A percentile compares a stretch with the other conserved stretches of the same genome.
phyloP scores from a whole-genome alignment of 2,113 vertebrate species.

The Callipepla californica region DNA sequence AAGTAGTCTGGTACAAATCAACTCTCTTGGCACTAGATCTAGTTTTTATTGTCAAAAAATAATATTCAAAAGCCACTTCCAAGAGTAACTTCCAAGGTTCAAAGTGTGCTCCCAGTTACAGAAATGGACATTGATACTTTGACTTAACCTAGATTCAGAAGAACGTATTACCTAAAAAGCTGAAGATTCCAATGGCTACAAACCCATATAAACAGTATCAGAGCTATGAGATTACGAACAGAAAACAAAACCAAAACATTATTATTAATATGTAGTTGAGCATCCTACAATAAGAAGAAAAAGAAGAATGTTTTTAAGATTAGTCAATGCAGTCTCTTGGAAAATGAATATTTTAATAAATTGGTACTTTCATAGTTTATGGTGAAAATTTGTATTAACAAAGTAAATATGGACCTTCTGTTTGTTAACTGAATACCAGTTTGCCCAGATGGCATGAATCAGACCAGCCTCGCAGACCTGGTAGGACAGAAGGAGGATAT shows the following conservation, averaged over 20 bases:
- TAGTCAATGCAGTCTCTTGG: not conserved
- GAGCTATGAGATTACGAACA: not conserved
- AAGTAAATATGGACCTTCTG: not conserved
- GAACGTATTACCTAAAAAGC: not conserved
- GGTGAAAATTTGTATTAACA: conserved; percentile 6
- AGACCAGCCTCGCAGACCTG: not conserved
- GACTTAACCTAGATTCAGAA: not conserved
- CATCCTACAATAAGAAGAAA: not conserved
- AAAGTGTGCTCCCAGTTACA: not conserved
- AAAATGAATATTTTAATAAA: not conserved
- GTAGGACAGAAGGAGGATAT: not conserved
- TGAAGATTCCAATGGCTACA: not conserved
- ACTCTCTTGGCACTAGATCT: not conserved
- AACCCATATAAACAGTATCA: not conserved
- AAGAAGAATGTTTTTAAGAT: not conserved
- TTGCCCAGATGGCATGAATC: not conserved
- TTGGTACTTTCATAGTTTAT: not conserved
- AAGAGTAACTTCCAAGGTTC: not conserved
- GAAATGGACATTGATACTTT: fast-evolving
- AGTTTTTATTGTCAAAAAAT: not conserved
- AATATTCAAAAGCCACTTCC: not conserved
- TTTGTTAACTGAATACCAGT: not conserved
- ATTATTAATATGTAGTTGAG: not conserved
- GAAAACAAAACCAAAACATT: not conserved
- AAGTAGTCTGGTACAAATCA: not conserved